Evolutionary conservation across 2,888 invertebrate species (phyloP).

Genomic region (Congeria kusceri): DNA sequence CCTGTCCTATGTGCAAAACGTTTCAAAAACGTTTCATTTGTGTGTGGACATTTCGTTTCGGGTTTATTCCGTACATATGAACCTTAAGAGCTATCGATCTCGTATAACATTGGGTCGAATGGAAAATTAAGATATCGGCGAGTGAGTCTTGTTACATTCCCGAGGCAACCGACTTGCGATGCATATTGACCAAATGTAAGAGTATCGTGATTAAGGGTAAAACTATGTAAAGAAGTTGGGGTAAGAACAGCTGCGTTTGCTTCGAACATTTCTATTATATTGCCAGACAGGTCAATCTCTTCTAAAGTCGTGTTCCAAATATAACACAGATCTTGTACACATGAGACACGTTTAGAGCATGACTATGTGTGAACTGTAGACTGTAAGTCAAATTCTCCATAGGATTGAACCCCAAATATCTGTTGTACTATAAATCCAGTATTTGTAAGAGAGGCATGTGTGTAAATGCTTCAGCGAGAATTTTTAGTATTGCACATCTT

Average conservation of each 20-base stretch:
- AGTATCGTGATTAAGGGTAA: not conserved
- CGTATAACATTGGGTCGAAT: not conserved
- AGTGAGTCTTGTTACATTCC: not conserved
- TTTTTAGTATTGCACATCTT: not conserved
- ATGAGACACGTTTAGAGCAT: slow-evolving; percentile 33
- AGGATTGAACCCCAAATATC: slow-evolving; percentile 25
- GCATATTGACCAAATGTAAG: slow-evolving; percentile 1
- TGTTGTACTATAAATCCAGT: slow-evolving; percentile 45
- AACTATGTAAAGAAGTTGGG: not conserved
- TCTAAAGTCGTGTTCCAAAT: slow-evolving; percentile 40
- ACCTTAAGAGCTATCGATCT: not conserved
- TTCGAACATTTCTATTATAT: slow-evolving; percentile 33
- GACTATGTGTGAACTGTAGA: slow-evolving; percentile 44
- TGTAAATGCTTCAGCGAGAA: slow-evolving; percentile 14
- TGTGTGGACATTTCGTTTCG: not conserved
- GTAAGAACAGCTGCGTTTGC: not conserved
- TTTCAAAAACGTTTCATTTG: not conserved
- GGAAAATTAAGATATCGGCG: not conserved
- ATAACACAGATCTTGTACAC: slow-evolving; percentile 44
- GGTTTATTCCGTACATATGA: not conserved
- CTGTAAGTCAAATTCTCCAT: slow-evolving; percentile 44
- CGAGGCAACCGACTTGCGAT: not conserved
- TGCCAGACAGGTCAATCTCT: slow-evolving; percentile 30
- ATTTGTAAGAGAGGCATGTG: not conserved
- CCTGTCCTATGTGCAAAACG: not conserved